Conservation (phyloP, 2,888 invertebrate genomes). For the Cryptocephalus moraei region DNA sequence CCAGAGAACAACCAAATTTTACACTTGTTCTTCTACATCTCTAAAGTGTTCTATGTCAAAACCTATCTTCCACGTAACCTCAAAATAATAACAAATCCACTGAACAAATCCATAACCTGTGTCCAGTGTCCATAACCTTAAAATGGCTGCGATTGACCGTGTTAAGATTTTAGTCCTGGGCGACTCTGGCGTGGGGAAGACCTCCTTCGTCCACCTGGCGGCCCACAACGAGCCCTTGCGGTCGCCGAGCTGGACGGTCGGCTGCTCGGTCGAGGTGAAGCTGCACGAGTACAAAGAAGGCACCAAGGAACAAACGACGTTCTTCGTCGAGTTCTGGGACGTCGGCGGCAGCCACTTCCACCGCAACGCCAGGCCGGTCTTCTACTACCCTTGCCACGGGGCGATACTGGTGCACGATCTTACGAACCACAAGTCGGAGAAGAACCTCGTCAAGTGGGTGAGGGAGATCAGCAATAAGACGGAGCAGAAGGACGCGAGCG, state of each 20-base stretch:
- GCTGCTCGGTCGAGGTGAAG: slow-evolving; percentile 92
- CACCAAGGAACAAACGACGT: slow-evolving; percentile 80
- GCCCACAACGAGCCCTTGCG: slow-evolving; percentile 76
- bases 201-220: slow-evolving; percentile 84
- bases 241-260: slow-evolving; percentile 92
- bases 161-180: slow-evolving; percentile 86
- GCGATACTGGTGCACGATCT: slow-evolving; percentile 93
- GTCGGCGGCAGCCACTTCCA: slow-evolving; percentile 92
- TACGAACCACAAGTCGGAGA: slow-evolving; percentile 91
- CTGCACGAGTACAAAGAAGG: slow-evolving; percentile 92
- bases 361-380: slow-evolving; percentile 84
- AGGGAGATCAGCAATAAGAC: slow-evolving; percentile 45
- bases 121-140: background rate
- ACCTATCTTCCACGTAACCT: no score
- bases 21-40: no score
- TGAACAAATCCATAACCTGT: no score
- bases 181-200: slow-evolving; percentile 93
- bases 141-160: slow-evolving; percentile 77
- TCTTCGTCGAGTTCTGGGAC: slow-evolving; percentile 95
- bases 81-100: no score
- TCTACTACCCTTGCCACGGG: slow-evolving; percentile 91
- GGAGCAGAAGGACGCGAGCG: slow-evolving; percentile 11
- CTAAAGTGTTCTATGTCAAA: no score
- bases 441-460: slow-evolving; percentile 88
- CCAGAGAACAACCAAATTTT: no score